Conservation (phyloP, 2,113 vertebrate genomes). For the Scalopus aquaticus region DNA sequence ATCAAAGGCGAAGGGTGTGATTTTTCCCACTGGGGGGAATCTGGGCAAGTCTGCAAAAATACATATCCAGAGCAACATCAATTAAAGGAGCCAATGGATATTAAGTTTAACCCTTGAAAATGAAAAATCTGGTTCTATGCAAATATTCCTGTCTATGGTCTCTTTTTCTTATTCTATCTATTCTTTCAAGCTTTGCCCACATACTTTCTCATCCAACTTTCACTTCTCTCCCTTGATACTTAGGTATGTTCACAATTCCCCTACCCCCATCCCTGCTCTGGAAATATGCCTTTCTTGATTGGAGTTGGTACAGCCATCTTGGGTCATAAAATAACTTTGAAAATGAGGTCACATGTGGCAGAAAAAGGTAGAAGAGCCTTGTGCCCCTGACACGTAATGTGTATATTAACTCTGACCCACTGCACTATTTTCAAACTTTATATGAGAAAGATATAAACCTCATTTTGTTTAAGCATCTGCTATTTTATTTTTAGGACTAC, state of each 20-base stretch:
- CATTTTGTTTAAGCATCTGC: neutral
- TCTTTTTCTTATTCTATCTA: neutral
- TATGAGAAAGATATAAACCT: neutral
- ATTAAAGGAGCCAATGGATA: neutral
- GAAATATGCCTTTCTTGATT: neutral
- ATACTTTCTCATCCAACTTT: neutral
- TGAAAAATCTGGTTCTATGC: slow-evolving; percentile 1
- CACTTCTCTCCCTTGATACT: neutral
- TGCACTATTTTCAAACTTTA: neutral
- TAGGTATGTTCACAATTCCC: neutral
- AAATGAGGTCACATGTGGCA: neutral
- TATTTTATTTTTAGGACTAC: too few species aligned
- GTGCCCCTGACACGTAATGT: neutral
- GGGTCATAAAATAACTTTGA: neutral
- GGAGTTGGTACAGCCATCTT: neutral
- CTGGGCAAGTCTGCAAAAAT: neutral
- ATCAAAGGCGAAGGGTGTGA: neutral
- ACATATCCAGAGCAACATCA: neutral
- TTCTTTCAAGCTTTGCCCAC: neutral
- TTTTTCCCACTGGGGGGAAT: neutral
- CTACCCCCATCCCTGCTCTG: neutral
- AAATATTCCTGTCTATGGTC: neutral
- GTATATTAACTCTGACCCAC: neutral
- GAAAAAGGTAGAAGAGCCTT: neutral
- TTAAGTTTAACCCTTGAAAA: neutral